Evolutionary conservation across 2,888 invertebrate species (phyloP), one percentile per base, ranked within the genome.

Genomic region (Mechanitis messenoides): DNA sequence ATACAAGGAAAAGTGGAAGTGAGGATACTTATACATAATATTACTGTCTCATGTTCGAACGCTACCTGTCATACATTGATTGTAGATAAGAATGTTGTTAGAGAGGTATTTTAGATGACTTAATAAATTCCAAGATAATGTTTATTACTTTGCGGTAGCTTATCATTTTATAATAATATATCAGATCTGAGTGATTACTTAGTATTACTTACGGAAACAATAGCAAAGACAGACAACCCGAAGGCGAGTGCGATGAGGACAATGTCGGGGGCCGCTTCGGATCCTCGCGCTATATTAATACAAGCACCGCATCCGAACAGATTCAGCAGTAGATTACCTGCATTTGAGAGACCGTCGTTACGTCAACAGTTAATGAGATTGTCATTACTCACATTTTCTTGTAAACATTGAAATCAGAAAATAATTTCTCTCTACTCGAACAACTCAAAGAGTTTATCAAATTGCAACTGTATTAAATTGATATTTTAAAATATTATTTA

Each of bases 281-380:
- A 63, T 35, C 87, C 87, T n/a, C 85, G 84, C 11, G 89, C 72
- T 60, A 93, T 85, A 74, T 92, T 91, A 61, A 94, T 89, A 72
- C 93, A 93, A 9, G 96, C 92, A 4, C 96, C 96, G 80, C 97
- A 97, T 3, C 96, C 97, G 73, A 98, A 95, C 81, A 97, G 93
- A 78, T 97, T 97, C 72, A 98, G 91, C 58, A 98, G 90, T 67
- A 97, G 84, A 67, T 95, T 97, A 42, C 97, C 92, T 92, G 74
- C 38, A 60, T 46, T n/a, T 3, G 45, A 20, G 3, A 58, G 11
- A 33, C 50, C 20, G 20, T 20, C 20, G 20, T 20, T 20, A 20
- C 20, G 20, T 20, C 20, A 20, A 20, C 1, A 20, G 20, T 20
- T 20, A 20, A 20, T 20, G 20, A 20, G n/a, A n/a, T n/a, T n/a